These are phyloP conservation scores for Pelodiscus sinensis DNA, from an alignment of 2,113 vertebrate genomes.

Conservation along the genomic window DNA sequence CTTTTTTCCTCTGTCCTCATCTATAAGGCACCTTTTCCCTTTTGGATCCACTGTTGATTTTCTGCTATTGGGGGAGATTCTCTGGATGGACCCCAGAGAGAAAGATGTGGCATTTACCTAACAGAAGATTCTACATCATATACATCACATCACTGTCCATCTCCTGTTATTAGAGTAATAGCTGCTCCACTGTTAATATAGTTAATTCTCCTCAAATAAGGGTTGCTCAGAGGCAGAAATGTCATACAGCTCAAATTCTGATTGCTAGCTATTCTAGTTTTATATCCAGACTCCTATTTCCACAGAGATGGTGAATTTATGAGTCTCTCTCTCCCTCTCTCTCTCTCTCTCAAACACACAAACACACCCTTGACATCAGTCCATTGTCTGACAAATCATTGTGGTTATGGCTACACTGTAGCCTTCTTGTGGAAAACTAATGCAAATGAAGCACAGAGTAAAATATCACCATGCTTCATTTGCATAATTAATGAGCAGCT, in stretches of 20 bases:
- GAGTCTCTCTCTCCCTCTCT: background rate
- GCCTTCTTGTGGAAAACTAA: too few species aligned
- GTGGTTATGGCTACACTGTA: too few species aligned
- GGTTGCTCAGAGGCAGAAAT: background rate
- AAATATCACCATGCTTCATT: too few species aligned
- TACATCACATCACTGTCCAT: background rate
- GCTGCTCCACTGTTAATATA: background rate
- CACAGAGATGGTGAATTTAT: rapidly evolving
- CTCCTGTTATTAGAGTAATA: background rate
- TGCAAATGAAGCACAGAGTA: too few species aligned
- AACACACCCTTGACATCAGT: background rate
- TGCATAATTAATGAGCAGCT: too few species aligned
- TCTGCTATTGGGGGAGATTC: background rate
- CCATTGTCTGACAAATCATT: background rate
- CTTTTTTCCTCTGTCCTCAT: background rate
- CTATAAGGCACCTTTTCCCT: background rate
- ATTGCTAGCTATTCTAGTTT: background rate
- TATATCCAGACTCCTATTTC: background rate
- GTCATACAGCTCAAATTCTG: rapidly evolving
- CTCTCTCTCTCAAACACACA: background rate
- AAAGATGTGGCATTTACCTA: background rate
- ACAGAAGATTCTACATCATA: rapidly evolving
- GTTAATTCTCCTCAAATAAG: background rate
- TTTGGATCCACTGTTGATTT: background rate
- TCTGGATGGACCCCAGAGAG: background rate